Conservation (phyloP, 2,797 vertebrate species). For the Gobionotothen gibberifrons region DNA sequence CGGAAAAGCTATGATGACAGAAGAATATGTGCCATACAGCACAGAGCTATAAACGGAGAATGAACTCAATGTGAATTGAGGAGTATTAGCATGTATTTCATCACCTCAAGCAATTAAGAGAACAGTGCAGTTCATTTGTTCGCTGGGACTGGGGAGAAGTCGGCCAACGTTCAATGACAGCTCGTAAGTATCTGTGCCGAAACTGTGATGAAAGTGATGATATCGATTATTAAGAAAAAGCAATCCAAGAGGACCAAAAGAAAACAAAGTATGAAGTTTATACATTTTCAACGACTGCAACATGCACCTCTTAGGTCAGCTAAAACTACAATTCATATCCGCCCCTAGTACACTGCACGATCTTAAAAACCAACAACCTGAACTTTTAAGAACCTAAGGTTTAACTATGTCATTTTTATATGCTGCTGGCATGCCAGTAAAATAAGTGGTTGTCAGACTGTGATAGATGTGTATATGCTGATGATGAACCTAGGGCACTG, state of each 20-base stretch:
- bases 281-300: neutral
- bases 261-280: constrained; percentile 5
- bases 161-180: constrained; percentile 43
- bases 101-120: constrained; percentile 33
- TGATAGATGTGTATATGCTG: neutral
- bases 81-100: constrained; percentile 38
- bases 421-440: constrained; percentile 3
- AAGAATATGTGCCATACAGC: constrained; percentile 49
- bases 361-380: neutral
- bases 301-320: neutral
- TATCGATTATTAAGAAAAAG: neutral
- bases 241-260: neutral
- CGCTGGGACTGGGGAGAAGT: constrained; percentile 29
- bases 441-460: constrained; percentile 1
- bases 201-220: constrained; percentile 11
- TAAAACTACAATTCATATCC: neutral
- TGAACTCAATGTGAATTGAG: constrained; percentile 45
- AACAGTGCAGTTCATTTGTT: constrained; percentile 33
- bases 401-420: constrained; percentile 9
- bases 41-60: constrained; percentile 46
- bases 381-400: constrained; percentile 7
- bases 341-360: neutral
- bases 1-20: constrained; percentile 70
- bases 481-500: neutral
- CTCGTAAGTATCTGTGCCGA: constrained; percentile 9